Evolutionary conservation across 1,140 invertebrate species (phyloP).

Genomic region (Pseudomyrmex pallidus): DNA sequence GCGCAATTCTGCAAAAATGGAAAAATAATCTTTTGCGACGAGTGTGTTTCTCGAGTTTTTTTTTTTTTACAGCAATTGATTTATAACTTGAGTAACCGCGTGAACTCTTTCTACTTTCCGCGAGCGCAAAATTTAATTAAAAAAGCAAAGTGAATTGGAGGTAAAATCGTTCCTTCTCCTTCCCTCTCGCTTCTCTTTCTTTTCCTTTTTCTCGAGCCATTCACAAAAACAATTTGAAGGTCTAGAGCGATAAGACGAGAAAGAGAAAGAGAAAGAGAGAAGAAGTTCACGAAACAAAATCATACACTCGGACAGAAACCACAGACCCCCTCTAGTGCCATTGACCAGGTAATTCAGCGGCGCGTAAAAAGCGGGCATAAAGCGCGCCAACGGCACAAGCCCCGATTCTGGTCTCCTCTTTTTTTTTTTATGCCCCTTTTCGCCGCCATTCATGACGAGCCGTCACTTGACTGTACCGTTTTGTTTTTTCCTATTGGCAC

Average conservation of each 20-base stretch:
- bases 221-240: slow-evolving; percentile 34
- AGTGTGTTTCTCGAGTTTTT: too few species aligned
- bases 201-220: slow-evolving; percentile 11
- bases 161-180: neutral
- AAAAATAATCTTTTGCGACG: too few species aligned
- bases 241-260: too few species aligned
- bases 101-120: neutral
- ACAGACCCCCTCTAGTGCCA: slow-evolving; percentile 74
- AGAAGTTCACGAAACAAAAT: slow-evolving; percentile 14
- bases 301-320: slow-evolving; percentile 65
- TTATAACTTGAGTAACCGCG: neutral
- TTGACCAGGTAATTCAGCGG: slow-evolving; percentile 82
- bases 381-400: slow-evolving; percentile 41
- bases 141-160: too few species aligned
- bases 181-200: neutral
- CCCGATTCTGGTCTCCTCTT: slow-evolving; percentile 9
- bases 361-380: slow-evolving; percentile 75
- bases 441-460: slow-evolving; percentile 26
- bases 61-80: too few species aligned
- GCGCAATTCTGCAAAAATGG: too few species aligned
- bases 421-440: neutral
- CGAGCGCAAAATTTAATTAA: too few species aligned
- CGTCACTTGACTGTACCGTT: neutral
- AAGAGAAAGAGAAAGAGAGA: neutral
- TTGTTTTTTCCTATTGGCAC: slow-evolving; percentile 4